Percentiles rank a stretch among this genome's conserved stretches.
phyloP scores from a whole-genome alignment of 2,113 vertebrate species.

The Gymnarchus niloticus region DNA sequence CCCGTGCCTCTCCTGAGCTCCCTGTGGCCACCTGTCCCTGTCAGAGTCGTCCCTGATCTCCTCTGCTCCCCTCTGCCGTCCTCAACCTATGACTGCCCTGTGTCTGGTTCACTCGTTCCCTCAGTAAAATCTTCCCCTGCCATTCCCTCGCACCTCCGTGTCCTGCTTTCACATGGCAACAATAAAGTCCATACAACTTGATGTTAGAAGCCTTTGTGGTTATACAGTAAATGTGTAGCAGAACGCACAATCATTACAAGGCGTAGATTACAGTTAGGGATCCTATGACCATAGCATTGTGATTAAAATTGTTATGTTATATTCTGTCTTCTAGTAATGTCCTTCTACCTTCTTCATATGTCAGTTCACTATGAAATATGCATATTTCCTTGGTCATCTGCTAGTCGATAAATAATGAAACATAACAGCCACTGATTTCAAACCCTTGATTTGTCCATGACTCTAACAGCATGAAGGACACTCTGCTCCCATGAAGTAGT shows the following conservation, averaged over 20 bases:
- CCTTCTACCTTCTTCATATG: background rate
- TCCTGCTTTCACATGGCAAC: too few relatives aligned
- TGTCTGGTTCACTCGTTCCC: too few relatives aligned
- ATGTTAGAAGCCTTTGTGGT: background rate
- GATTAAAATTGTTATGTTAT: background rate
- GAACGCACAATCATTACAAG: background rate
- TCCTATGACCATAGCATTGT: background rate
- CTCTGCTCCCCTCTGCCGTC: too few relatives aligned
- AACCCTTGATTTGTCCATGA: background rate
- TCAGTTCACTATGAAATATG: background rate
- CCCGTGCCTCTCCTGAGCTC: too few relatives aligned
- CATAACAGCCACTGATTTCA: background rate
- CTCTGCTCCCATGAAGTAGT: background rate
- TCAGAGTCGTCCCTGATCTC: too few relatives aligned
- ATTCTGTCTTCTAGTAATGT: background rate
- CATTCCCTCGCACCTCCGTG: too few relatives aligned
- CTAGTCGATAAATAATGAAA: background rate
- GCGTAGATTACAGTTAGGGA: too few relatives aligned
- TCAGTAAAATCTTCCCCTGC: too few relatives aligned
- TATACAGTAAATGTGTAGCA: too few relatives aligned
- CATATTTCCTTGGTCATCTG: background rate
- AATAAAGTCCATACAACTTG: background rate
- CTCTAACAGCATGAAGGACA: background rate
- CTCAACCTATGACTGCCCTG: too few relatives aligned
- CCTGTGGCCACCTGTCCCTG: too few relatives aligned